Evolutionary conservation across 2,113 vertebrate genomes (phyloP).

Genomic region (Glaucomys volans): DNA sequence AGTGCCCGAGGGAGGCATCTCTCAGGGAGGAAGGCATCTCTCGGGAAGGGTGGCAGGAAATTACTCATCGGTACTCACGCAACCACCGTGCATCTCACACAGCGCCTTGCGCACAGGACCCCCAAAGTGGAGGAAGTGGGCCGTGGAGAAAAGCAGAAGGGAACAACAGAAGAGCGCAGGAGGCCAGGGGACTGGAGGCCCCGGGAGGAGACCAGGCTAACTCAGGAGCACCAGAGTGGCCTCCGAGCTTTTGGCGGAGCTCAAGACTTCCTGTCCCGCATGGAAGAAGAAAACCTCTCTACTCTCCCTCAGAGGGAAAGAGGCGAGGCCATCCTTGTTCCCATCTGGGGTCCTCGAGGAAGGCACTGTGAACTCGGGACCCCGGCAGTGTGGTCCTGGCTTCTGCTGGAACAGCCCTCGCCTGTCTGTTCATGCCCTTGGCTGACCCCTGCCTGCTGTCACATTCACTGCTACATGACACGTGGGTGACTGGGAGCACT

Average conservation of each 20-base stretch:
- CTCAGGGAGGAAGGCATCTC: background rate
- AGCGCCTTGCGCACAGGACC: background rate
- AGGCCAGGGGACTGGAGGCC: background rate
- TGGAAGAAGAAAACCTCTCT: background rate
- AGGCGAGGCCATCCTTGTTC: accelerated
- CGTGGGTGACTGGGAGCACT: accelerated
- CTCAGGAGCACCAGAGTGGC: background rate
- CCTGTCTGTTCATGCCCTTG: accelerated
- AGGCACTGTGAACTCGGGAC: accelerated
- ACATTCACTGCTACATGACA: background rate
- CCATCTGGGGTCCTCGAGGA: background rate
- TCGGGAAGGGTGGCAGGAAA: background rate
- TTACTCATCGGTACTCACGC: background rate
- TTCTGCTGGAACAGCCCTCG: accelerated
- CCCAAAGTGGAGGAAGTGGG: background rate
- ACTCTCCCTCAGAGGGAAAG: accelerated
- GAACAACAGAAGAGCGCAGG: background rate
- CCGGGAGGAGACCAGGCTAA: background rate
- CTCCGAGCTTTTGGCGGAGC: too few relatives aligned
- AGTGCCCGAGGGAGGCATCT: accelerated
- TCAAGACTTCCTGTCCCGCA: too few relatives aligned
- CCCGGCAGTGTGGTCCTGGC: accelerated
- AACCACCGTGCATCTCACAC: too few relatives aligned
- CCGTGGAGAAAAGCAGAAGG: background rate
- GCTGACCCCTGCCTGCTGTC: too few relatives aligned